Percentiles rank a stretch among this genome's conserved stretches.
Conservation (phyloP, 2,113 vertebrate genomes). For the Garra rufa region DNA sequence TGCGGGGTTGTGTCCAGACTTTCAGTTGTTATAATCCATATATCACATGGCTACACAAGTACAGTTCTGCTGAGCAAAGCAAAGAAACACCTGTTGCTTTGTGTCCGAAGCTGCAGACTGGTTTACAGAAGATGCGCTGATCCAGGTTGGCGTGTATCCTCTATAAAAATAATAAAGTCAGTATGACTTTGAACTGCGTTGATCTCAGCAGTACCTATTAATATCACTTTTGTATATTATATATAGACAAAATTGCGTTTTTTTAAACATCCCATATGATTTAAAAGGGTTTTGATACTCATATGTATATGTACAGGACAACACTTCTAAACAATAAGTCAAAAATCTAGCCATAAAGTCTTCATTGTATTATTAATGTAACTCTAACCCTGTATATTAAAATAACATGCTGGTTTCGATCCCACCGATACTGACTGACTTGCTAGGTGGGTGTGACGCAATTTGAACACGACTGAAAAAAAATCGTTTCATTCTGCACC, state of each 20-base stretch:
- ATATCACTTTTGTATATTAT: neutral
- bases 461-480: neutral
- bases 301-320: neutral
- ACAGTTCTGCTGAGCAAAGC: conserved; percentile 2
- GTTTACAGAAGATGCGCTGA: conserved; percentile 10
- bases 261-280: neutral
- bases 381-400: neutral
- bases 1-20: neutral
- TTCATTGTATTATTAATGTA: neutral
- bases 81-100: conserved; percentile 70
- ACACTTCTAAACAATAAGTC: neutral
- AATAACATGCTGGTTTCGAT: conserved; percentile 71
- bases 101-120: neutral
- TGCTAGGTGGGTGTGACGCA: conserved; percentile 73
- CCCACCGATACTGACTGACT: conserved; percentile 74
- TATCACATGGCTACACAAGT: conserved; percentile 16
- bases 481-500: neutral
- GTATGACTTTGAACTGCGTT: neutral
- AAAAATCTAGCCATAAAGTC: neutral
- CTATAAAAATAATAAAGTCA: conserved; percentile 2
- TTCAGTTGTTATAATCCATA: conserved; percentile 15
- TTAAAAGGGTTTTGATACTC: neutral
- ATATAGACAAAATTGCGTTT: neutral
- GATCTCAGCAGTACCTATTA: neutral
- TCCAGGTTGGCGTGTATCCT: neutral